Conservation (phyloP, 37 sponge, comb jelly and placozoan species). For the Amphimedon queenslandica region DNA sequence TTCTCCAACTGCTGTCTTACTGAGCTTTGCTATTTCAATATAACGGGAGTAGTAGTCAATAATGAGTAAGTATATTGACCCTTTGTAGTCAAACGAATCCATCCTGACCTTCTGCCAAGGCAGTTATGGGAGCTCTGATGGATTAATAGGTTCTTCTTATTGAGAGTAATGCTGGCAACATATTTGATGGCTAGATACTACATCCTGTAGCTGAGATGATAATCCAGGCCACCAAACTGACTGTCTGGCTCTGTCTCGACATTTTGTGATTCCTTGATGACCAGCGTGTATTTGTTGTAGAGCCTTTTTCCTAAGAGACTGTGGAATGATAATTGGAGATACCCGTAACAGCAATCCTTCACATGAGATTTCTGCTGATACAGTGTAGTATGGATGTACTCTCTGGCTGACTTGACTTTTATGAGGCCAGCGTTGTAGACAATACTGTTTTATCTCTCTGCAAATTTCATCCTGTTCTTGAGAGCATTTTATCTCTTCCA, state of each 20-base stretch:
- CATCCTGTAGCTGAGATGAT: conserved; percentile 20
- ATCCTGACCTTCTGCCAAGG: conserved; percentile 60
- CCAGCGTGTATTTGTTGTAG: conserved; percentile 36
- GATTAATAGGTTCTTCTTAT: conserved; percentile 11
- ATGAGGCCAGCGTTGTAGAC: conserved; percentile 27
- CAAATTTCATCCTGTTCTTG: conserved; percentile 37
- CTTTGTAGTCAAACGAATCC: conserved; percentile 46
- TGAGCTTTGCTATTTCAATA: conserved; percentile 42
- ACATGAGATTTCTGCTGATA: conserved; percentile 21
- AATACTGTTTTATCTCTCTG: conserved; percentile 17
- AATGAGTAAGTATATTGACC: conserved; percentile 28
- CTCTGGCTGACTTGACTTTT: neutral
- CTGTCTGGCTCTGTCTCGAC: conserved; percentile 22
- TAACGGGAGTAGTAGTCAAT: conserved; percentile 53
- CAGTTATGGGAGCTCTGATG: conserved; percentile 22
- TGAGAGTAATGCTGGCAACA: conserved; percentile 25
- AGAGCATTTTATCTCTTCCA: conserved; percentile 9
- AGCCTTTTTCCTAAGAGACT: conserved; percentile 5
- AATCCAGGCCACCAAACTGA: conserved; percentile 49
- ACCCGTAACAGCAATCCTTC: conserved; percentile 36
- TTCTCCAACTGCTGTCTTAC: conserved; percentile 3
- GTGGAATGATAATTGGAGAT: conserved; percentile 24
- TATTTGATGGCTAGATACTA: conserved; percentile 6
- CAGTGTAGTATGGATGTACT: conserved; percentile 8
- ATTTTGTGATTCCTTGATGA: conserved; percentile 45